Percentiles rank a stretch among this genome's conserved stretches.
These are phyloP conservation scores for Tanytarsus gracilentus DNA, from an alignment of 2,888 invertebrate species.

Conservation along the genomic window DNA sequence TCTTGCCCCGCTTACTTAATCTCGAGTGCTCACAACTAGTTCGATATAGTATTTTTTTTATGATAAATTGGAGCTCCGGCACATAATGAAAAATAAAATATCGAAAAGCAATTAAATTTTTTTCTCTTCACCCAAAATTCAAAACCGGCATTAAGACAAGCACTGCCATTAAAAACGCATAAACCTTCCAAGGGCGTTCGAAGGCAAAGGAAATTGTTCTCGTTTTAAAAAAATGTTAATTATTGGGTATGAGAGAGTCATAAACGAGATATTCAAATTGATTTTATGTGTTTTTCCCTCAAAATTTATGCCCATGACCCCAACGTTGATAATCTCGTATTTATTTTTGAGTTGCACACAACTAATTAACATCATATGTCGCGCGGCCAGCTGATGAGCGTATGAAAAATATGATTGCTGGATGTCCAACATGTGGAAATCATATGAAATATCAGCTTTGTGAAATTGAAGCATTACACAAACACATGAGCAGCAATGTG, in stretches of 20 bases:
- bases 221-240: neutral
- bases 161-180: neutral
- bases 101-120: neutral
- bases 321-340: neutral
- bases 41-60: neutral
- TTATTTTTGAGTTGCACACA: too few species aligned
- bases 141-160: neutral
- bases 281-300: neutral
- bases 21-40: neutral
- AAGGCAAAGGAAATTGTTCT: too few species aligned
- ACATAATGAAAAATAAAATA: neutral
- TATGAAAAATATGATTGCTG: slow-evolving; percentile 19
- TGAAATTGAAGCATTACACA: neutral
- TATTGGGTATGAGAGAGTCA: neutral
- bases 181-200: neutral
- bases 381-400: slow-evolving; percentile 7
- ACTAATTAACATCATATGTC: slow-evolving; percentile 24
- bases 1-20: neutral
- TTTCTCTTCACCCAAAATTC: neutral
- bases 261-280: neutral
- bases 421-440: slow-evolving; percentile 25
- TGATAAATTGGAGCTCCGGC: too few species aligned
- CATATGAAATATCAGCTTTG: slow-evolving; percentile 7
- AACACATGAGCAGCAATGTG: neutral
- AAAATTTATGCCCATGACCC: neutral